Base-by-base conservation (phyloP, 1,140 invertebrate genomes). In the Wiebesia pumilae region DNA sequence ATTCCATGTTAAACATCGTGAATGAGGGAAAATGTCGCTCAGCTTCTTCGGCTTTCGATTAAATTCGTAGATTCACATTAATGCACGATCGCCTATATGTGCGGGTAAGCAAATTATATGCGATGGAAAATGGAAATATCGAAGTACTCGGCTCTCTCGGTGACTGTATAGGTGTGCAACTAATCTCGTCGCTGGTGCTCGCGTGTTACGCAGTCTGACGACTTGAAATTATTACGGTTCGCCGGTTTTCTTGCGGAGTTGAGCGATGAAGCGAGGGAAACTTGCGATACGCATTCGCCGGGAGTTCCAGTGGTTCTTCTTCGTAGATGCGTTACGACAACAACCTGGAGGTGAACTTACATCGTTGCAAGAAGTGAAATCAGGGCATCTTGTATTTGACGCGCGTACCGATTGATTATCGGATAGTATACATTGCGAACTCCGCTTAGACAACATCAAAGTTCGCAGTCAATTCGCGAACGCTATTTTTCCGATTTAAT, bases 151-250 rank as follows among this genome's bases (percentile, higher is more conserved):
- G 9, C 9, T 35, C 12, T 69, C 65, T 35, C 30, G 12, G 0
- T 16, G 3, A 1, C 10, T 69, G 3, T 65, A 33, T 14, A 3
- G 12, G 30, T 14, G 30, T 33, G 33, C 16, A 33, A 33, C 35
- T 3, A 33, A 73, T 73, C 69, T 40, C 19, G 4, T 73, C 21
- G 21, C 35, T 33, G 38, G 21, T 14, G 19, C 19, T 73, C 1
- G 78, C 7, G 1, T 21, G 30, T 3, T 40, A 14, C 38, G 6
- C 6, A 24, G 14, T 27, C 21, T 40, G 1, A 40, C 27, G 27
- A 67, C 35, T 65, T n/a, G 43, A 40, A 71, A 85, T 85, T 51
- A 80, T 71, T 71, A 54, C 33, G 27, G 62, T 24, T 85, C 43
- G 19, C 19, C 65, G 65, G 40, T 71, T 85, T 69, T 65, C 47